Evolutionary conservation across 2,888 invertebrate species (phyloP), one percentile per base, ranked within the genome.

Genomic region (Protula sp.): DNA sequence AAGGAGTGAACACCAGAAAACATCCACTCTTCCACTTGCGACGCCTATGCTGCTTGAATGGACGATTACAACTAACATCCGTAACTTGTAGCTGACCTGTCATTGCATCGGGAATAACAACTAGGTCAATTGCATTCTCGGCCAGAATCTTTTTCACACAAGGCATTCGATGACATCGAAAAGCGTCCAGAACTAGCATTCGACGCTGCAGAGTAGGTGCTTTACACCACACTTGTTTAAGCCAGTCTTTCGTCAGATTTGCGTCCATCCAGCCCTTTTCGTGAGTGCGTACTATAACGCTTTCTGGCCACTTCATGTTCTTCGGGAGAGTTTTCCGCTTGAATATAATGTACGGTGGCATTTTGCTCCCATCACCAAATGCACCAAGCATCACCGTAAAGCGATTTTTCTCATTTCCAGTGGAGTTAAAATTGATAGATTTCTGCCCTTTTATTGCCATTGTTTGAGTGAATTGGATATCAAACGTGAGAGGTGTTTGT

Each of bases 321-420:
- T 59, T 59, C 22, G 57, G 56, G 48, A 59, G n/a, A 5, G 59
- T 59, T 38, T 59, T 59, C 57, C 59, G 31, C 45, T 59, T 59
- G 57, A 59, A 59, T n/a, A 1, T 55, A n/a, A 59, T 28, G 30
- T 58, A 45, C n/a, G 59, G 54, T 30, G 59, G 59, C 2, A 58
- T 27, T 28, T 59, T 59, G 19, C n/a, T 45, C 24, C 59, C 59
- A 57, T 59, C 59, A 2, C 24, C 57, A 31, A 27, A 31, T 4
- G 24, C n/a, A 14, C 54, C 57, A 3, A 58, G 38, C 57, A 58
- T 58, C 27, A 59, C 59, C 14, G 56, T 59, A 47, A 59, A 59
- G 3, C 47, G 24, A 27, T 1, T 47, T n/a, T 59, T 59, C 14
- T 59, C 59, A 28, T 59, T 59, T 4, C 59, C 59, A 47, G 57